Conservation (phyloP, 1,140 invertebrate genomes). For the Ceratosolen solmsi region DNA sequence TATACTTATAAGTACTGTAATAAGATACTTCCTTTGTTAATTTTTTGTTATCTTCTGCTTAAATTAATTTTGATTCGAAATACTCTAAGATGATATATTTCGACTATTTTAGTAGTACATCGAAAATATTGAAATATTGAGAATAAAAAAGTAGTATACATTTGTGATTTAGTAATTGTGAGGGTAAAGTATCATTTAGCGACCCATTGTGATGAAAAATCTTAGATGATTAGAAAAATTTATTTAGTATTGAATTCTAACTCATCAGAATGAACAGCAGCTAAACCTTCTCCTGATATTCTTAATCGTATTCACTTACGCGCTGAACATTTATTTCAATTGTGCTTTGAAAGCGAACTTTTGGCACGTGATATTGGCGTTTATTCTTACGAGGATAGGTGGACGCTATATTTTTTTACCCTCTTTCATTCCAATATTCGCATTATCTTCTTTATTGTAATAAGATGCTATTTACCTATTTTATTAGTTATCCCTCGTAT, state of each 20-base stretch:
- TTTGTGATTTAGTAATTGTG: background rate
- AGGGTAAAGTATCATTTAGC: background rate
- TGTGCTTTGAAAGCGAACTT: slow-evolving; percentile 3
- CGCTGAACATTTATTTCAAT: background rate
- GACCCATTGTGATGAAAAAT: background rate
- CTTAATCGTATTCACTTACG: background rate
- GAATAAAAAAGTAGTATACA: too few species aligned
- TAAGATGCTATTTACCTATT: background rate
- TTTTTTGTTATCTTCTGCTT: background rate
- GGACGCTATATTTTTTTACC: background rate
- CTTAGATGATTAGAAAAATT: background rate
- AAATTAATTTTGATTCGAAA: background rate
- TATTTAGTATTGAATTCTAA: background rate
- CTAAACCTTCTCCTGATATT: background rate
- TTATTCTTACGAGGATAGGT: background rate
- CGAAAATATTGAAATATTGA: too few species aligned
- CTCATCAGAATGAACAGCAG: background rate
- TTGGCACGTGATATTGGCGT: slow-evolving; percentile 51
- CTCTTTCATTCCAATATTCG: background rate
- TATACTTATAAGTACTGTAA: slow-evolving; percentile 32
- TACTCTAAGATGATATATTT: too few species aligned
- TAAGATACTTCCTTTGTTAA: background rate
- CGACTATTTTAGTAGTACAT: too few species aligned
- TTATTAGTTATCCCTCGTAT: background rate
- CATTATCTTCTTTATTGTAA: background rate